Conservation (phyloP, 2,113 vertebrate species). For the Oriolus oriolus region DNA sequence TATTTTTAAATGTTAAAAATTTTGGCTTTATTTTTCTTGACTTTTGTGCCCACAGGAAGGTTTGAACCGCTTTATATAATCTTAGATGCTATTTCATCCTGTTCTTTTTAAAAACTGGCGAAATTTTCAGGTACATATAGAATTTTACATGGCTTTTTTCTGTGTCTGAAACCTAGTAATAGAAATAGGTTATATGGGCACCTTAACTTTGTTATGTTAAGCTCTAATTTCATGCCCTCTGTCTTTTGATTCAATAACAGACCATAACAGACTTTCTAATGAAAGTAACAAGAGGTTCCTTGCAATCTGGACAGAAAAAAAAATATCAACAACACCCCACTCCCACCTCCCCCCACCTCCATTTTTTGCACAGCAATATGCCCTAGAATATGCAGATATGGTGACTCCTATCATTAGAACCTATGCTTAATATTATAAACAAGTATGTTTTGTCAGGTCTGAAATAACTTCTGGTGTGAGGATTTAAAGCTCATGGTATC, state of each 20-base stretch:
- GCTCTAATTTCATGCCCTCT: not conserved
- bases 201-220: slow-evolving; percentile 37
- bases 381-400: not conserved
- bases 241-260: slow-evolving; percentile 9
- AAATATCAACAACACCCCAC: not conserved
- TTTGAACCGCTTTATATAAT: not conserved
- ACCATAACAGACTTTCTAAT: slow-evolving; percentile 6
- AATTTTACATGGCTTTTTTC: slow-evolving; percentile 7
- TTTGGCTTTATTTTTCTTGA: not conserved
- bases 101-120: not conserved
- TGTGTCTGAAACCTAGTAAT: slow-evolving; percentile 30
- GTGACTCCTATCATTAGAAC: not conserved
- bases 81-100: not conserved
- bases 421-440: slow-evolving; percentile 2
- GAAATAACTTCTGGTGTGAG: slow-evolving; percentile 8
- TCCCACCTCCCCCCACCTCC: rapidly evolving
- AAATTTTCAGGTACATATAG: not conserved
- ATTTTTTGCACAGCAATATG: not conserved
- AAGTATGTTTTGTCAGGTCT: not conserved
- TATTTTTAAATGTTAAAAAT: not conserved
- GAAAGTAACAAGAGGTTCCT: slow-evolving; percentile 14
- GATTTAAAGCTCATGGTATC: not conserved
- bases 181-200: not conserved
- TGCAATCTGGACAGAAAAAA: not conserved
- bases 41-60: not conserved